These are phyloP conservation scores for Limnothrissa miodon DNA, from an alignment of 2,113 vertebrate genomes.

Conservation along the genomic window DNA sequence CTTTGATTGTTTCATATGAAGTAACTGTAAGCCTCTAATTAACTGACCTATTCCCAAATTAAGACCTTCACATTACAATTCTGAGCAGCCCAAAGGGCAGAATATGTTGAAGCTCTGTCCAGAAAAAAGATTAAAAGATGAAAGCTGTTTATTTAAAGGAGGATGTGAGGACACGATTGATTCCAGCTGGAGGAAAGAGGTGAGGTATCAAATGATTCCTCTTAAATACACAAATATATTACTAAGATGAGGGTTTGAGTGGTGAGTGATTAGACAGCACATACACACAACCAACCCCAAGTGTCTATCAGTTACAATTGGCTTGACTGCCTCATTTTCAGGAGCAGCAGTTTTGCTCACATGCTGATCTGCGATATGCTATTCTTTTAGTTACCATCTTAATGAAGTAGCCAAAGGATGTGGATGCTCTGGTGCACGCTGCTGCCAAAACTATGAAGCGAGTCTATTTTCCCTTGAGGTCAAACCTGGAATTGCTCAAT, in stretches of 20 bases:
- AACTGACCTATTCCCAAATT: background rate
- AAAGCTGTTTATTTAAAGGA: constrained; percentile 39
- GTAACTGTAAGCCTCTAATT: background rate
- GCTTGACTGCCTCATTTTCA: background rate
- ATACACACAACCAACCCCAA: background rate
- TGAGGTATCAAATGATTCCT: constrained; percentile 30
- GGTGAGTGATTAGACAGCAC: background rate
- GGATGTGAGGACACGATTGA: constrained; percentile 30
- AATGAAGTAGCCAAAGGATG: background rate
- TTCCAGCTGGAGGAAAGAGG: constrained; percentile 28
- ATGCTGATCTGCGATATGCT: background rate
- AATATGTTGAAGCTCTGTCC: background rate
- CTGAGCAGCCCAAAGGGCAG: background rate
- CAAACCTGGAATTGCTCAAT: background rate
- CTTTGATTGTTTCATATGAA: background rate
- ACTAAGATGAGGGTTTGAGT: background rate
- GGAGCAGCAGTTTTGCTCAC: background rate
- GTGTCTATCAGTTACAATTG: background rate
- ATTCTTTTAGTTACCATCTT: background rate
- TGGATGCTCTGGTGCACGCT: background rate
- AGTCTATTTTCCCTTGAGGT: background rate
- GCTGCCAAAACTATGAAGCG: background rate
- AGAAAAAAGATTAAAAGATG: background rate
- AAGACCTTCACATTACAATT: background rate
- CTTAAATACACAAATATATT: background rate